Percentiles rank a stretch among this genome's conserved stretches.
Conservation (phyloP, 2,113 vertebrate genomes). For the Tinamus guttatus region DNA sequence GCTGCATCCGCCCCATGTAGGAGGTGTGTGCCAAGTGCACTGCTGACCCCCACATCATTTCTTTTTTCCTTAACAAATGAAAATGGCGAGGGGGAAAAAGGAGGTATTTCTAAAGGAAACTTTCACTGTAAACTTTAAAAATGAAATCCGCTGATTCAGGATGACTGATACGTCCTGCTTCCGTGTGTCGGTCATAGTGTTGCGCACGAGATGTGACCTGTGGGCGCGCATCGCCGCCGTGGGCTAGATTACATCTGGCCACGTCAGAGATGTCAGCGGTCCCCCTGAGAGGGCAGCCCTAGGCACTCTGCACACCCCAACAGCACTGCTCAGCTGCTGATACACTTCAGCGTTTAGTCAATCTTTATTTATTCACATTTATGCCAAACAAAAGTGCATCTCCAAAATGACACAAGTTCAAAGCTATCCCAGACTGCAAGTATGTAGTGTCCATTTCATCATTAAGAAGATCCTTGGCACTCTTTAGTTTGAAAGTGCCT, state of each 20-base stretch:
- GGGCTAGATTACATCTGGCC: constrained; percentile 15
- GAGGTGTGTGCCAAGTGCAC: constrained; percentile 6
- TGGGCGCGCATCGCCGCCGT: neutral
- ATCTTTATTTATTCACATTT: fast-evolving
- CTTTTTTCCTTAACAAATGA: neutral
- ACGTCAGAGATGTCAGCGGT: neutral
- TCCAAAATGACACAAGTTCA: neutral
- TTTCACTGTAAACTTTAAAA: constrained; percentile 28
- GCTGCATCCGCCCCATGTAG: no score
- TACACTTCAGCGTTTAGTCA: fast-evolving
- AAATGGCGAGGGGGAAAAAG: neutral
- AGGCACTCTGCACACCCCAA: fast-evolving
- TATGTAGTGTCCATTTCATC: neutral
- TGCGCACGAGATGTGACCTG: constrained; percentile 50
- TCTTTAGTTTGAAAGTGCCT: fast-evolving
- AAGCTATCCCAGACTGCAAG: neutral
- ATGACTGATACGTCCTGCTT: neutral
- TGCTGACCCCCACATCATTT: neutral
- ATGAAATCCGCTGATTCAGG: neutral
- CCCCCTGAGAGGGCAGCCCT: fast-evolving
- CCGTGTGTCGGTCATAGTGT: neutral
- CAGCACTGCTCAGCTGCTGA: neutral
- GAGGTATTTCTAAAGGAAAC: constrained; percentile 42
- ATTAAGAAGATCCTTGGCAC: fast-evolving
- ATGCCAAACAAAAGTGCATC: neutral